phyloP scores from a whole-genome alignment of 2,797 vertebrate genomes.

The Falco berigora region DNA sequence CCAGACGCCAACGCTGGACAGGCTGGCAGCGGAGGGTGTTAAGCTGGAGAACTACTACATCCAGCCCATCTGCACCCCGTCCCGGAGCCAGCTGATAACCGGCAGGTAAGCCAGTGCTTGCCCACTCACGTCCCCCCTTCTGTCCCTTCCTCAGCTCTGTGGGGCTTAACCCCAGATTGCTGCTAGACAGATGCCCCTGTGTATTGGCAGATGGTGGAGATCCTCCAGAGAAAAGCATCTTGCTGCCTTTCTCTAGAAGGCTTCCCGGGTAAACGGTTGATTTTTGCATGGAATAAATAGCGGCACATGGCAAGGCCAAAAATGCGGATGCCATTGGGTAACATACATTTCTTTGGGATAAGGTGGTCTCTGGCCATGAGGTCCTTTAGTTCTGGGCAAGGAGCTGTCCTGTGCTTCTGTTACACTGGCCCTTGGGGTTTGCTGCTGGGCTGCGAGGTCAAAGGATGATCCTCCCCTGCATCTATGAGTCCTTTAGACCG shows the following conservation, averaged over 20 bases:
- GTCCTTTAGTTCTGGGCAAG: neutral
- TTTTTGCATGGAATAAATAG: neutral
- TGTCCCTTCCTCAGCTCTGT: neutral
- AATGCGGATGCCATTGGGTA: neutral
- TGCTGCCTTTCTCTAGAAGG: neutral
- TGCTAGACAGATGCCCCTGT: neutral
- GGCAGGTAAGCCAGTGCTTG: constrained; percentile 82
- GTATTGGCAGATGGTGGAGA: neutral
- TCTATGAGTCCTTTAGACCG: rapidly evolving
- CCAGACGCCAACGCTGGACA: constrained; percentile 89
- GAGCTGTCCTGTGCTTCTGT: neutral
- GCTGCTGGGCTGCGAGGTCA: neutral
- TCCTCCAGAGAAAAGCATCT: neutral
- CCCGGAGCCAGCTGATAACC: constrained; percentile 93
- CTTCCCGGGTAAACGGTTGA: neutral
- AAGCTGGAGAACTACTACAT: constrained; percentile 97
- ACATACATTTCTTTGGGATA: neutral
- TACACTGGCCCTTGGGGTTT: neutral
- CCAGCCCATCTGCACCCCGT: constrained; percentile 97
- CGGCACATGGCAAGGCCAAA: neutral
- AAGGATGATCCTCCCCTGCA: neutral
- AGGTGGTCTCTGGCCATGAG: neutral
- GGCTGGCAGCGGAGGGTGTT: constrained; percentile 90
- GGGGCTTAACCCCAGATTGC: neutral
- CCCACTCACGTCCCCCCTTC: rapidly evolving